These are phyloP conservation scores for Pomatorhinus ruficollis DNA, from an alignment of 2,113 vertebrate species.

Conservation along the genomic window DNA sequence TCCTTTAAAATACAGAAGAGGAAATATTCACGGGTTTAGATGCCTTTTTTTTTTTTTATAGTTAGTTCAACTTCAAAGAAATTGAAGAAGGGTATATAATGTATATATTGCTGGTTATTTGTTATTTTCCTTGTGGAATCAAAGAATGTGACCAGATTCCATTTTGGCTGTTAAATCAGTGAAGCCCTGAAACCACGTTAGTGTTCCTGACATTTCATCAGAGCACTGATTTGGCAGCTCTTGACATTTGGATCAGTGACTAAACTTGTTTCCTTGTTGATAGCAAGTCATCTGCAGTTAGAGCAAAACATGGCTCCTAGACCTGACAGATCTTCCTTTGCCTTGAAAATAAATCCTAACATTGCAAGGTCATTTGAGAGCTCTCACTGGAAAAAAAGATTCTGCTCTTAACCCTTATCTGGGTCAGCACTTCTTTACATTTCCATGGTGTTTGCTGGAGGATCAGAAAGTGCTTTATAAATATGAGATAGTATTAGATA, in stretches of 20 bases:
- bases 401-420: conserved; percentile 24
- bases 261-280: conserved; percentile 56
- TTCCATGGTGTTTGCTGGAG: not conserved
- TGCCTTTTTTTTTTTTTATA: not conserved
- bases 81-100: not conserved
- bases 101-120: not conserved
- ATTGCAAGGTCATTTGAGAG: conserved; percentile 32
- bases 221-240: conserved; percentile 38
- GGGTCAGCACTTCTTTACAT: conserved; percentile 8
- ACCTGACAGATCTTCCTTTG: conserved; percentile 12
- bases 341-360: conserved; percentile 32
- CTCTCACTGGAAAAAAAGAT: conserved; percentile 9
- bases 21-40: not conserved
- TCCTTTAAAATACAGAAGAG: not conserved
- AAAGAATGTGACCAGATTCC: not conserved
- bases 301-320: not conserved
- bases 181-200: not conserved
- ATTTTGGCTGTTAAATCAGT: conserved; percentile 1
- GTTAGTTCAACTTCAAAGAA: not conserved
- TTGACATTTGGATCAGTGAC: conserved; percentile 50
- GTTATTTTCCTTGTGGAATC: not conserved
- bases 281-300: conserved; percentile 38
- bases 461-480: conserved; percentile 28
- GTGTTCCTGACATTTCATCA: conserved; percentile 48
- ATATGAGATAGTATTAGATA: not conserved